These are phyloP conservation scores for Todiramphus chloris DNA, from an alignment of 2,113 vertebrate species.

Conservation along the genomic window DNA sequence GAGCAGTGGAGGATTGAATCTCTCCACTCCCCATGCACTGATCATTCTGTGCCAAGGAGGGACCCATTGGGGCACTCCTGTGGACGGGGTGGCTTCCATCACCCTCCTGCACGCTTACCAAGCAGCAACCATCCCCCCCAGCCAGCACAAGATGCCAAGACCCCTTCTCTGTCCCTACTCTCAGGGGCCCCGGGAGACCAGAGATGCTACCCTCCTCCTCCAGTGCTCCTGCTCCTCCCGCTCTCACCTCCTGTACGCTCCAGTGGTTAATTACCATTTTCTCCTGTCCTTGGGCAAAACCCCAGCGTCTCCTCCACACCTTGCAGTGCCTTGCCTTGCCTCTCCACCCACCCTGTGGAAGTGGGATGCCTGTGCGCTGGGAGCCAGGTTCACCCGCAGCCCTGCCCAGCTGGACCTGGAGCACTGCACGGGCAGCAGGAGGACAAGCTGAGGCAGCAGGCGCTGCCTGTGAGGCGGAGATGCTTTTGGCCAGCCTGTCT, in stretches of 20 bases:
- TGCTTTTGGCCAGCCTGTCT: background rate
- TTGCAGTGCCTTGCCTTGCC: rapidly evolving
- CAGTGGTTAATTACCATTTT: background rate
- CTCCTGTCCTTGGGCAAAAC: constrained; percentile 8
- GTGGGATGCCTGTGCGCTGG: background rate
- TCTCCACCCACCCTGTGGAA: background rate
- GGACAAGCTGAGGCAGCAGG: background rate
- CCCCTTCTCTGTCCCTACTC: rapidly evolving
- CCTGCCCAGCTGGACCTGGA: rapidly evolving
- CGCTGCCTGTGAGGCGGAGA: background rate
- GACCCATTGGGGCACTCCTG: background rate
- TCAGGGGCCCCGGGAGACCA: background rate
- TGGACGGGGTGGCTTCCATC: background rate
- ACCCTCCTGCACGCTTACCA: background rate
- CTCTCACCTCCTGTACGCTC: background rate
- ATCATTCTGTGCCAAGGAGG: background rate
- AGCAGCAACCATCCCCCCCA: background rate
- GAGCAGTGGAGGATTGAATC: background rate
- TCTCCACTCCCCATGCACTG: rapidly evolving
- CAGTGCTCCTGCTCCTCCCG: background rate
- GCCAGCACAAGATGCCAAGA: rapidly evolving
- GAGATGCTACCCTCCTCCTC: background rate
- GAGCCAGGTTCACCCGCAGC: background rate
- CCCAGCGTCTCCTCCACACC: background rate
- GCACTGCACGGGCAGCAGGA: background rate